Base-by-base conservation (phyloP, 2,797 vertebrate species). In the Uromys caudimaculatus region DNA sequence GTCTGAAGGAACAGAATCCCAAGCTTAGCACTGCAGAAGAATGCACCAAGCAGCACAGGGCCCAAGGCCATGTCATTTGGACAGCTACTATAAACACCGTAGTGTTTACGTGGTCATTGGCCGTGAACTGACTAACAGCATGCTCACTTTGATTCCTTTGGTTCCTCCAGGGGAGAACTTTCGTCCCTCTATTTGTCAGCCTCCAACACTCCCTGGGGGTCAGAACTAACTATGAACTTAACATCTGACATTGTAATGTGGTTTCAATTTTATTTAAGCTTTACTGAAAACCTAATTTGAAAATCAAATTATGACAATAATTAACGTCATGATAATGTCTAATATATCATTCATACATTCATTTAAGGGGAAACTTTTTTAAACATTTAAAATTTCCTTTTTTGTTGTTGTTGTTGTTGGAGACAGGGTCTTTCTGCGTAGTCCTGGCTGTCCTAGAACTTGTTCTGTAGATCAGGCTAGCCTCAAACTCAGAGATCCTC, bases 191-290 rank as follows among this genome's bases (percentile, higher is more conserved):
- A 64, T 16, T 67, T 89, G 41, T 76, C 60, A 76, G 47, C 54
- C 56, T 86, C 50, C 23, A 67, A 73, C 12, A 90, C 54, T 85
- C 60, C 77, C 79, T 69, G 62, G 19, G 35, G 11, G 3, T 90
- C 32, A 69, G 90, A 93, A 91, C 14, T 64, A 77, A 86, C 60
- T 54, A 10, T 77, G 41, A 87, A 62, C 76, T 81, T 75, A 62
- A 93, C 38, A 3, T 11, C 35, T 47, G 54, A 91, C 17, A 90
- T 0, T 88, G 27, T 6, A 97, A 75, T 79, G 29, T 71, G 64
- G 75, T 32, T 91, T 96, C 60, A 56, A 58, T 92, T 96, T 94
- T 69, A 93, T n/a, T 85, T 96, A 79, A 86, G 32, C 21, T 60
- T 79, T 77, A 86, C n/a, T n/a, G 58, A 44, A 44, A 94, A 92